A percentile compares a stretch with the other conserved stretches of the same genome.
phyloP scores from a whole-genome alignment of 1,140 invertebrate species.

The Caenorhabditis remanei region DNA sequence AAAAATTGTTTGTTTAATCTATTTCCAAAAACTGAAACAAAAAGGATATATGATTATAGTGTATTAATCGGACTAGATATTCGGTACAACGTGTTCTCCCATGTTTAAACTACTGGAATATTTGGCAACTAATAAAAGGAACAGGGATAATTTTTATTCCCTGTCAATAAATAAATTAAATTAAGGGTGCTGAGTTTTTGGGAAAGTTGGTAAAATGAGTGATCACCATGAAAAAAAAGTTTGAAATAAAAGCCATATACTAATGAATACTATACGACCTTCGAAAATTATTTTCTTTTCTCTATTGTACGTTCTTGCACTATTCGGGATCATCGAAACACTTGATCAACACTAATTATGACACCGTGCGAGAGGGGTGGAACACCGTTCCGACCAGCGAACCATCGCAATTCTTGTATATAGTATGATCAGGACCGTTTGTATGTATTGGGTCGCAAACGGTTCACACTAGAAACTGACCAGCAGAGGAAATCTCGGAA shows the following conservation, averaged over 20 bases:
- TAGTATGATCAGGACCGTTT: background rate
- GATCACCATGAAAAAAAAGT: no score
- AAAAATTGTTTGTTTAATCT: background rate
- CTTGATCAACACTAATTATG: background rate
- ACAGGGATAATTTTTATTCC: no score
- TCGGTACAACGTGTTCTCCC: constrained; percentile 4
- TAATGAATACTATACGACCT: background rate
- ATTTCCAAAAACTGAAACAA: constrained; percentile 3
- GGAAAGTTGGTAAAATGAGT: no score
- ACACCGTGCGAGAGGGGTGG: background rate
- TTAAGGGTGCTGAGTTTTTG: no score
- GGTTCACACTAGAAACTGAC: background rate
- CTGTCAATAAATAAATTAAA: no score
- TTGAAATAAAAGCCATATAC: no score
- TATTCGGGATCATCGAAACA: constrained; percentile 17
- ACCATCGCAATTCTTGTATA: background rate
- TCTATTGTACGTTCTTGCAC: background rate
- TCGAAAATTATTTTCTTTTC: background rate
- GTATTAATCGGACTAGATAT: constrained; percentile 3
- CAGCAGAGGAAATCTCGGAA: constrained; percentile 8
- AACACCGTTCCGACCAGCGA: background rate
- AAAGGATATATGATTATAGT: no score
- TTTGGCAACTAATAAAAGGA: no score
- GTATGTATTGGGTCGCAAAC: background rate
- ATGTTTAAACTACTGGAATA: no score